Base-by-base conservation (phyloP, 1,140 invertebrate species). In the Sycophaga agraensis region DNA sequence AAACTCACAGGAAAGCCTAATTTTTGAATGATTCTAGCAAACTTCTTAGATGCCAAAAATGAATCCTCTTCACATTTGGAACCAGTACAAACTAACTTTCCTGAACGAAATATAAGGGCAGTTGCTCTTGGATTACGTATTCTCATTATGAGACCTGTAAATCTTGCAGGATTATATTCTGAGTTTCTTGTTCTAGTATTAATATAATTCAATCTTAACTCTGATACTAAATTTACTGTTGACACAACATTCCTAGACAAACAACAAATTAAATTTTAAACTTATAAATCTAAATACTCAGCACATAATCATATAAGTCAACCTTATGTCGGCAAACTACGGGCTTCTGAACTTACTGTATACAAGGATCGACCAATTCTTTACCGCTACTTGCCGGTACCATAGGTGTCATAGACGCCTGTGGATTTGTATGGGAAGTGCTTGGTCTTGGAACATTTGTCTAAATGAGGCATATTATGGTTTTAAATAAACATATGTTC, bases 71-170 rank as follows among this genome's bases (percentile, higher is more conserved):
- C 97, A 82, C 93, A 97, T 83, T 94, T 96, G 0, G 97, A 93
- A 16, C 98, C 98, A 1, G 97, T 99, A 70, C 96, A 98, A 0
- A 99, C 96, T 80, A 99, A 91, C 86, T 99, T 99, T 1, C 98
- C 98, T 8, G 97, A 98, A 65, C 91, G 91, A 75, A 99, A 99
- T 48, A 99, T 97, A 1, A 99, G 81, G 12, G 98, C 97, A 7
- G 98, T 99, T 17, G 96, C 94, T 74, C 96, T 83, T 0, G 98
- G 98, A 68, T 97, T 94, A 67, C 96, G 82, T 73, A 99, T 97
- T 72, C 96, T 86, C 97, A 99, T 99, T 14, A 99, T 94, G 4
- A 99, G 89, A 34, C 97, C 98, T 74, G 96, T 94, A 84, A 99
- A 99, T 72, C 97, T 88, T 50, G 93, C 91, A 26, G 97, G 98